Percentiles rank a stretch among this genome's conserved stretches.
These are phyloP conservation scores for Achroia grisella DNA, from an alignment of 1,140 invertebrate genomes.

Conservation along the genomic window DNA sequence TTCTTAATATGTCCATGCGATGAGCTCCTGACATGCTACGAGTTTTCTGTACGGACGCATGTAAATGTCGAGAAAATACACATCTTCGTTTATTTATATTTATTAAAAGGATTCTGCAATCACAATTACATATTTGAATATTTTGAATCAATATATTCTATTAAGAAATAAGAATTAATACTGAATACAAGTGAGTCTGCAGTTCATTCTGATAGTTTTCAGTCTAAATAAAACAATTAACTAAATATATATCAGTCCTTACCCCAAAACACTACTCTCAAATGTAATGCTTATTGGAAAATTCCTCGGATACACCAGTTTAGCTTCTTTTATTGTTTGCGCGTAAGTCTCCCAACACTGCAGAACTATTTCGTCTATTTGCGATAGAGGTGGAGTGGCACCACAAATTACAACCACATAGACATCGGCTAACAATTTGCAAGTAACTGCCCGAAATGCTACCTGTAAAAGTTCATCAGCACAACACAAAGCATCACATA, in stretches of 20 bases:
- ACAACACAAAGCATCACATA: no score
- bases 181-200: no score
- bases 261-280: constrained; percentile 80
- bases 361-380: constrained; percentile 82
- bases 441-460: constrained; percentile 85
- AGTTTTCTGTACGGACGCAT: constrained; percentile 63
- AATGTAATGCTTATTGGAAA: constrained; percentile 76
- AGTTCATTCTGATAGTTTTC: no score
- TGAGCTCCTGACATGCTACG: constrained; percentile 74
- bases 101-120: constrained; percentile 79
- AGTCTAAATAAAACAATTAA: neutral
- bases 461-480: no score
- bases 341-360: constrained; percentile 83
- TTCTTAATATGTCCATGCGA: constrained; percentile 79
- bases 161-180: constrained; percentile 6
- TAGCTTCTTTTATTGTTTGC: constrained; percentile 78
- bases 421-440: constrained; percentile 82
- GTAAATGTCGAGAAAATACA: constrained; percentile 78
- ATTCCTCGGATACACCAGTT: constrained; percentile 78
- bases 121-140: no score
- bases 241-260: constrained; percentile 23
- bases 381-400: constrained; percentile 80
- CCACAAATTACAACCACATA: constrained; percentile 87
- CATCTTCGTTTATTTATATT: constrained; percentile 79
- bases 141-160: constrained; percentile 27